Evolutionary conservation across 2,888 invertebrate genomes (phyloP), one percentile per base, ranked within the genome.

Genomic region (Dorcus hopei): DNA sequence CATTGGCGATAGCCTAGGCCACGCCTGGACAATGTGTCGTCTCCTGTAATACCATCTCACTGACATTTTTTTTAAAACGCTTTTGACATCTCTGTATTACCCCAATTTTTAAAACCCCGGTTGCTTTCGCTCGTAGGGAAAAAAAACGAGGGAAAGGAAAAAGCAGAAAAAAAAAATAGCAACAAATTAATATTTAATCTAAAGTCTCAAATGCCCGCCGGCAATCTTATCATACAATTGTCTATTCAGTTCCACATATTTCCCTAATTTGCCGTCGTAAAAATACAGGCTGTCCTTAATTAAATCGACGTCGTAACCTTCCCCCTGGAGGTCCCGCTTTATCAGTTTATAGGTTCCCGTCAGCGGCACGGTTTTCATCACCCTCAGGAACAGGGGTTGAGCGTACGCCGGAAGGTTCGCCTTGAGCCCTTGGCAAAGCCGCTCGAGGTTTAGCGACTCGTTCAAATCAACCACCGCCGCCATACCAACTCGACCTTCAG

Each of bases 401-500:
- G 97, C 95, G 76, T 95, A 97, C 0, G 86, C 74, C 0, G 97
- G 94, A 67, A 97, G 81, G 62, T 86, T 81, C 68, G 84, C 83
- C 72, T 87, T 86, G 47, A 92, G 80, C 54, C 85, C 86, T 9
- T 81, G 79, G 23, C 87, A 85, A 57, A 93, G 79, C 52, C 80
- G 78, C 23, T 75, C 67, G 64, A 90, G 78, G 69, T 87, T 83
- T 54, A 91, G 75, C 58, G 80, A 76, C 38, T 83, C 80, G 2
- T 83, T 78, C 3, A 85, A 83, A 76, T 93, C 91, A 14, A 89
- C 90, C 58, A 97, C 85, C 16, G 95, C 93, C 16, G 89, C 94
- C 97, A 97, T 97, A 63, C 97, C 97, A 11, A 94, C 95, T 70
- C 89, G 86, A 0, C 97, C 97, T 73, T 93, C 93, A 51, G 86